A percentile compares a stretch with the other conserved stretches of the same genome.
phyloP scores from a whole-genome alignment of 2,113 vertebrate genomes.

The Lipophrys pholis region DNA sequence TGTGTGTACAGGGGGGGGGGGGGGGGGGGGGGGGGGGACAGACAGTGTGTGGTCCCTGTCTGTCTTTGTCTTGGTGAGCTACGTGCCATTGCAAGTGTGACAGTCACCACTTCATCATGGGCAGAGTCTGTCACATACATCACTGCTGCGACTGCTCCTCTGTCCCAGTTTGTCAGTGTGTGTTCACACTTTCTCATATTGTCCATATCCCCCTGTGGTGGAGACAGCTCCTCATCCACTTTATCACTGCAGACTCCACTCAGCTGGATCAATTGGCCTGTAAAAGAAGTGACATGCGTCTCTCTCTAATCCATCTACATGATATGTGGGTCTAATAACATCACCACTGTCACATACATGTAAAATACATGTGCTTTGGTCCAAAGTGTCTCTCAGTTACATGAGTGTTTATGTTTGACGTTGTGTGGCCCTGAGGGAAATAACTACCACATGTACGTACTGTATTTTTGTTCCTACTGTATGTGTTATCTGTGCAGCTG shows the following conservation, averaged over 20 bases:
- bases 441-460: conserved; percentile 44
- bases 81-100: conserved; percentile 69
- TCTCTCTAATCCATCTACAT: conserved; percentile 25
- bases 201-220: conserved; percentile 15
- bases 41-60: conserved; percentile 70
- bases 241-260: not conserved
- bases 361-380: conserved; percentile 34
- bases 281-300: conserved; percentile 19
- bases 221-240: conserved; percentile 14
- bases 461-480: conserved; percentile 52
- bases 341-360: conserved; percentile 19
- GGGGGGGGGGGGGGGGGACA: too few species aligned
- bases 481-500: conserved; percentile 57
- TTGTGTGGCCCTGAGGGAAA: conserved; percentile 52
- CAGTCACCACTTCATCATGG: conserved; percentile 65
- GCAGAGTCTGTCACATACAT: conserved; percentile 64
- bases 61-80: conserved; percentile 47
- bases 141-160: conserved; percentile 31
- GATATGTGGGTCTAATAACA: conserved; percentile 10
- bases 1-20: conserved; percentile 1
- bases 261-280: not conserved
- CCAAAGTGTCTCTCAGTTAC: conserved; percentile 36
- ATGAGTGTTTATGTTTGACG: conserved; percentile 47
- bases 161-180: conserved; percentile 36
- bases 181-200: conserved; percentile 48